Base-by-base conservation (phyloP, 35 echinoderm and acorn worm genomes). In the Acanthaster planci region DNA sequence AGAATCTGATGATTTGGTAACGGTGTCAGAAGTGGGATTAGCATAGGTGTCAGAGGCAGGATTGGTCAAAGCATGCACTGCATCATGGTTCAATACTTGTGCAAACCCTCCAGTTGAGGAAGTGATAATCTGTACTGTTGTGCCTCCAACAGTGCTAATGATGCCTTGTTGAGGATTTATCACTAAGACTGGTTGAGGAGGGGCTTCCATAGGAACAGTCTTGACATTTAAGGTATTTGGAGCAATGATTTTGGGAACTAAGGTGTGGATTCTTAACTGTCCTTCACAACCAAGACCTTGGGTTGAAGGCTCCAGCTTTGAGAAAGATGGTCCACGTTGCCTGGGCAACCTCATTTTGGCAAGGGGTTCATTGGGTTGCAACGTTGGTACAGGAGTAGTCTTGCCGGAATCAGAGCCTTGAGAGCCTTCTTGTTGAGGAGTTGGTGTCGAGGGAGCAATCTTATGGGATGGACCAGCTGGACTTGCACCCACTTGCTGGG, bases 11-110 rank as follows among this genome's bases (percentile, higher is more conserved):
- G 64, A 72, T 2, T 72, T 72, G 42, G 8, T 17, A 68, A 5
- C 17, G 44, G 77, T 79, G 44, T 15, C 44, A 79, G 77, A 40
- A 79, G 77, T 47, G 77, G 77, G 18, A 47, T 79, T 79, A 26
- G 27, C 7, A 3, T 26, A 6, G 44, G 77, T 79, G 44, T 40
- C 44, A 79, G 77, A 15, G 38, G 77, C 18, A 37, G 77, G 18
- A 47, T 79, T 79, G 44, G 37, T 17, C 38, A 56, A 26, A 37
- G 32, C 23, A 0, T 55, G 21, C 17, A 50, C 14, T 6, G 53
- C 21, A 40, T 37, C 39, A 36, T 38, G 64, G 26, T 26, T 34
- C 10, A 36, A 27, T 36, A 72, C 64, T 72, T 26, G 64, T 31
- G 64, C 30, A 16, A 72, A 72, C 23, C 64, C 64, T 72, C 64